Conservation (phyloP, 2,797 vertebrate genomes). For the Onychomys arenicola region DNA sequence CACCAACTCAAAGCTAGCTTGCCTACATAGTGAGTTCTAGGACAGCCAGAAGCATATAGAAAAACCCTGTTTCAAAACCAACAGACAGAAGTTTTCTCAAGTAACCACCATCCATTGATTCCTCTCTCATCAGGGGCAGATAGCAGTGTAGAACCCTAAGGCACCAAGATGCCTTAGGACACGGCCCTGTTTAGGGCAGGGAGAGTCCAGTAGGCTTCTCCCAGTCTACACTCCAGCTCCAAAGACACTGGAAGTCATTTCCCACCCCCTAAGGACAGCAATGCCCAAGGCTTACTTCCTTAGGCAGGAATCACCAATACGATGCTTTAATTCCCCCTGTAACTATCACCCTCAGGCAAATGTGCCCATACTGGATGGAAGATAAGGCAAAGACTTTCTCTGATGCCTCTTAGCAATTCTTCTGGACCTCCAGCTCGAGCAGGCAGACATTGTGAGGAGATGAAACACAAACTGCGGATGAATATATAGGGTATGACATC, state of each 20-base stretch:
- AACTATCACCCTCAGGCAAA: not conserved
- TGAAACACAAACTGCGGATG: not conserved
- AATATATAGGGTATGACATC: not conserved
- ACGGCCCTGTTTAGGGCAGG: not conserved
- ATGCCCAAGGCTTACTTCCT: not conserved
- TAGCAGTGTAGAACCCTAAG: not conserved
- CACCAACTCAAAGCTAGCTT: not conserved
- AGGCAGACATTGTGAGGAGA: not conserved
- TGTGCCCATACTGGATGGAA: not conserved
- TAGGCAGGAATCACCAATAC: not conserved
- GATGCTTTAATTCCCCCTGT: not conserved
- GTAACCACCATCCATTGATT: not conserved
- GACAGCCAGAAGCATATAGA: not conserved
- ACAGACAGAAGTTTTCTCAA: not conserved
- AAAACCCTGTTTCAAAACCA: not conserved
- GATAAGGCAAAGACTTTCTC: not conserved
- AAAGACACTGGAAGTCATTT: not conserved
- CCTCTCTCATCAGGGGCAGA: not conserved
- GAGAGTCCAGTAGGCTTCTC: not conserved
- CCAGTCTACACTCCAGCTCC: not conserved
- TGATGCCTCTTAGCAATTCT: not conserved
- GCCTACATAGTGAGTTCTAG: not conserved
- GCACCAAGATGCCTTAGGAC: not conserved
- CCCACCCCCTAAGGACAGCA: not conserved
- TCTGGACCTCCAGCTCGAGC: not conserved